Evolutionary conservation across 2,888 invertebrate species (phyloP).

Genomic region (Lepidocyrtoides sp.): DNA sequence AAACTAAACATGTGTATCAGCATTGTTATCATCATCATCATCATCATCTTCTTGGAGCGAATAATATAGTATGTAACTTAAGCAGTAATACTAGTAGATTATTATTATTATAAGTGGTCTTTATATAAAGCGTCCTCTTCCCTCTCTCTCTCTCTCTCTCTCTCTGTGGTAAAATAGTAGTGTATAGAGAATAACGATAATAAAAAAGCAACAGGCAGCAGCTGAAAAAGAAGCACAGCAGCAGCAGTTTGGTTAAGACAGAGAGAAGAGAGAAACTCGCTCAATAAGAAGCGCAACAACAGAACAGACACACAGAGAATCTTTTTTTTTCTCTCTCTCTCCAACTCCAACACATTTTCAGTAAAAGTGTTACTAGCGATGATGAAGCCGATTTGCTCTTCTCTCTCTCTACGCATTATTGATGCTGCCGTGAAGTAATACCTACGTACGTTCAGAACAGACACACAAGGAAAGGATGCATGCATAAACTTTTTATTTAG

Average conservation of each 20-base stretch:
- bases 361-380: background rate
- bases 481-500: background rate
- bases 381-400: background rate
- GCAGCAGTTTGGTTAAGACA: background rate
- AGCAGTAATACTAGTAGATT: background rate
- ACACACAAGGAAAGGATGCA: background rate
- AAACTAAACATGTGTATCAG: slow-evolving; percentile 53
- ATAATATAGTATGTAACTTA: background rate
- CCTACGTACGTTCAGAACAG: slow-evolving; percentile 2
- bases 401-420: slow-evolving; percentile 24
- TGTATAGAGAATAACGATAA: background rate
- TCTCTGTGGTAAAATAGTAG: background rate
- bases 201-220: slow-evolving; percentile 30
- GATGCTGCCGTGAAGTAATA: too few species aligned
- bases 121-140: slow-evolving; percentile 8
- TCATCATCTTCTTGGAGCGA: background rate
- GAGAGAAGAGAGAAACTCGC: too few species aligned
- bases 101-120: too few species aligned
- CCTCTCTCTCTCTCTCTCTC: too few species aligned
- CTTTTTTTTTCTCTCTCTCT: background rate
- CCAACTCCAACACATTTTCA: background rate
- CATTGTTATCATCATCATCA: slow-evolving; percentile 17
- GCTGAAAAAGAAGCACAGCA: background rate
- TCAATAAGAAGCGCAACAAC: background rate
- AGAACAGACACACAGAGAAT: background rate